Conservation (phyloP, 2,888 invertebrate genomes). For the Sinodicranocentrus sp. region DNA sequence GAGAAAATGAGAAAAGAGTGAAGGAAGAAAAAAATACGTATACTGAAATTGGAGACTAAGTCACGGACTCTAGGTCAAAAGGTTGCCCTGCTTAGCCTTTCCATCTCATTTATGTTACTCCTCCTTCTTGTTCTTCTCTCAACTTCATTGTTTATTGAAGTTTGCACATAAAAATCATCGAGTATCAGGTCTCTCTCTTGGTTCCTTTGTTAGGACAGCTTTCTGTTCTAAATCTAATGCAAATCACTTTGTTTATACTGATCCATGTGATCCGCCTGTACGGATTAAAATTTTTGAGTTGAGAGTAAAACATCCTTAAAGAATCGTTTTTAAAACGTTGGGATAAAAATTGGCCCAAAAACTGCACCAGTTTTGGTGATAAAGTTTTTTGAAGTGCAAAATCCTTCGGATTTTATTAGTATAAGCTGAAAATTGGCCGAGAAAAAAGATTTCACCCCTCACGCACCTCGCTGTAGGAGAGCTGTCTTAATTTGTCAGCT, state of each 20-base stretch:
- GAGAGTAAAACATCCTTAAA: too few species aligned
- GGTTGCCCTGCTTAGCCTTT: constrained; percentile 74
- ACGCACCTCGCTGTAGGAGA: constrained; percentile 29
- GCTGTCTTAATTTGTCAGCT: constrained; percentile 70
- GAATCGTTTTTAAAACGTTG: too few species aligned
- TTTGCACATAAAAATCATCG: background rate
- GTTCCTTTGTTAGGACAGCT: constrained; percentile 20
- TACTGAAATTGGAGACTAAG: constrained; percentile 59
- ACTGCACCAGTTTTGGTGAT: too few species aligned
- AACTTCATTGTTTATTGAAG: too few species aligned
- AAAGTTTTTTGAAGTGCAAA: too few species aligned
- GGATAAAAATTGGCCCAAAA: too few species aligned
- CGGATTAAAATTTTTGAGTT: too few species aligned
- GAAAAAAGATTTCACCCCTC: background rate
- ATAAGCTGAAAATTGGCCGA: background rate
- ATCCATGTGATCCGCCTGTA: too few species aligned
- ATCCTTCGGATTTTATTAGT: background rate
- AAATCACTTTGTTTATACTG: too few species aligned
- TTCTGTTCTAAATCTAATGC: too few species aligned
- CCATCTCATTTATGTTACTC: constrained; percentile 61
- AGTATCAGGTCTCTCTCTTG: background rate
- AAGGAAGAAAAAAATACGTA: background rate
- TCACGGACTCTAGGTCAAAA: constrained; percentile 74
- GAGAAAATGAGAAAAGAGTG: too few species aligned
- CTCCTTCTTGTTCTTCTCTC: constrained; percentile 42